Evolutionary conservation across 2,113 vertebrate genomes (phyloP), one percentile per base, ranked within the genome.

Genomic region (Zeus faber): DNA sequence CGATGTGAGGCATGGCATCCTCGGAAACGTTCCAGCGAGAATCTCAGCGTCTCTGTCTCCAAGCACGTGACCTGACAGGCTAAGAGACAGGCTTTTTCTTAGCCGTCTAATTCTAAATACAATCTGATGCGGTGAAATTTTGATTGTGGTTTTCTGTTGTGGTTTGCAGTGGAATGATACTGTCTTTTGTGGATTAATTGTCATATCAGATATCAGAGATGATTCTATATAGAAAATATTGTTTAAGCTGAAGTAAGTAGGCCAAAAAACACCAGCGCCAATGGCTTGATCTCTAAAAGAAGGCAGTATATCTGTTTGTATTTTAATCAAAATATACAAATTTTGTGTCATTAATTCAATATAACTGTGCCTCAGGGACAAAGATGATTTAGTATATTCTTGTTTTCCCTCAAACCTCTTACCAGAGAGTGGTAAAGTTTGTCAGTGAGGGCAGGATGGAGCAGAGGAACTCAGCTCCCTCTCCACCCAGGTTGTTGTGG

Each of bases 61-160:
- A 5, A 92, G 70, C 1, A 76, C 33, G 62, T 87, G 84, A 66
- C 84, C 80, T 4, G 91, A 91, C 8, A 93, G 77, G 46, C 93
- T 95, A 56, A 1, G 8, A 44, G 35, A 61, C 33, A 52, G n/a
- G n/a, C n/a, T n/a, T n/a, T n/a, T n/a, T n/a, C n/a, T n/a, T n/a
- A n/a, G n/a, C n/a, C n/a, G n/a, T n/a, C n/a, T n/a, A n/a, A n/a
- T n/a, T n/a, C 18, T 10, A 45, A 20, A 44, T 17, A 44, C 41
- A 44, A 4, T 17, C 16, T 18, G 8, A 44, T 21, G 9, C 18
- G 20, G 16, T 2, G 16, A 44, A 18, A 44, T 9, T 13, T 3
- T 35, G 31, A 13, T 35, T 35, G 9, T 8, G 31, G 31, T 0
- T 13, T 11, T 35, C 9, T 35, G 14, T 9, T 14, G 31, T 35